Percentiles rank a stretch among this genome's conserved stretches.
These are phyloP conservation scores for Sebastes jordani DNA, from an alignment of 2,797 vertebrate genomes.

Conservation along the genomic window DNA sequence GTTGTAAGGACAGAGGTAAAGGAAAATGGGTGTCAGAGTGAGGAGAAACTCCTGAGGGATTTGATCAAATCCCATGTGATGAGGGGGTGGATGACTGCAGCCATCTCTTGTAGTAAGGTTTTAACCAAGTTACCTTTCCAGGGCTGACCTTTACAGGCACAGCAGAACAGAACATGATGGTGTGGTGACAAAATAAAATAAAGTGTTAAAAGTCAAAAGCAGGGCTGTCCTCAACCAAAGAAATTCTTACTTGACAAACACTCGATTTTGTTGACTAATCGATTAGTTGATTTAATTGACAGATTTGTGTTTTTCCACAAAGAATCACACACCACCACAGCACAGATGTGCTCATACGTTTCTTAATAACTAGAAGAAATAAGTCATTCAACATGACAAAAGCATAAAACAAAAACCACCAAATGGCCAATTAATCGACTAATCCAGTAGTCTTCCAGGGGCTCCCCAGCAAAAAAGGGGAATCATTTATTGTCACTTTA, in stretches of 20 bases:
- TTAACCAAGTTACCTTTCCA: slow-evolving; percentile 41
- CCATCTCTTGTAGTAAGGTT: slow-evolving; percentile 9
- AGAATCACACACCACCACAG: too few species aligned
- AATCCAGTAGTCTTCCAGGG: too few species aligned
- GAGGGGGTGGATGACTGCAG: slow-evolving; percentile 15
- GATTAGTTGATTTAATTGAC: not conserved
- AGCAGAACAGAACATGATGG: not conserved
- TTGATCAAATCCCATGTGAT: slow-evolving; percentile 69
- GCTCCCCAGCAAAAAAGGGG: too few species aligned
- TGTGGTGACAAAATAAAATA: not conserved
- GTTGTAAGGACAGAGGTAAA: slow-evolving; percentile 30
- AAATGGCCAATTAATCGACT: too few species aligned
- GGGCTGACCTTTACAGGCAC: slow-evolving; percentile 48
- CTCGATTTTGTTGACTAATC: not conserved
- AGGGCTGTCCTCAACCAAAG: not conserved
- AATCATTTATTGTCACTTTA: too few species aligned
- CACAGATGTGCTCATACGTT: too few species aligned
- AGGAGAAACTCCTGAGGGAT: slow-evolving; percentile 51
- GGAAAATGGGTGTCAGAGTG: slow-evolving; percentile 41
- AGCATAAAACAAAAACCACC: too few species aligned
- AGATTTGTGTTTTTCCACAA: too few species aligned
- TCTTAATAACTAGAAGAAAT: too few species aligned
- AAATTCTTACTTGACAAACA: not conserved
- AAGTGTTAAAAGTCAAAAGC: not conserved
- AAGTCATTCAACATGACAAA: too few species aligned